These are phyloP conservation scores for Heliconius aoede DNA, from an alignment of 2,888 invertebrate species.

Conservation along the genomic window DNA sequence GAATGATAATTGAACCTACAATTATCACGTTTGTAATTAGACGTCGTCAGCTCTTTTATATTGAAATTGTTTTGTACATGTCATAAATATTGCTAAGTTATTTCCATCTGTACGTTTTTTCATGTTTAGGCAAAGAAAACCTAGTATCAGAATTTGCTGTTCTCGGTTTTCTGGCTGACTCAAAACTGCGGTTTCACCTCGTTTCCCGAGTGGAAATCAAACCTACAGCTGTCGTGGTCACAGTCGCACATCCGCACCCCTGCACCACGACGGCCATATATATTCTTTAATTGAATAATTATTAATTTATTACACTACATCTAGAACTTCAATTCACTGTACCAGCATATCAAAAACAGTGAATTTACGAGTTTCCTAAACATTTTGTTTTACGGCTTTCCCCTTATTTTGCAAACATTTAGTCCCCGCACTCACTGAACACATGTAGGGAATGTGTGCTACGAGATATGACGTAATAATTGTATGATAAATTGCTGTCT, in stretches of 20 bases:
- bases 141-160: no score
- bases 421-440: conserved; percentile 8
- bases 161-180: no score
- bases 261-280: neutral
- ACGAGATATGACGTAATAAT: conserved; percentile 4
- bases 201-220: no score
- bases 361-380: conserved; percentile 3
- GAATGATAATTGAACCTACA: no score
- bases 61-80: no score
- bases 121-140: no score
- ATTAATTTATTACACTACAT: neutral
- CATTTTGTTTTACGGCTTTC: conserved; percentile 15
- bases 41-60: no score
- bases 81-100: no score
- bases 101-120: no score
- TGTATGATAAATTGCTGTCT: conserved; percentile 13
- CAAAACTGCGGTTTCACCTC: no score
- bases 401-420: conserved; percentile 14
- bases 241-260: neutral
- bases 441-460: conserved; percentile 1
- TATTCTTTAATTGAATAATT: neutral
- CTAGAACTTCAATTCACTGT: neutral
- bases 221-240: no score
- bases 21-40: no score
- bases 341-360: neutral